Conservation (phyloP, 1,140 invertebrate genomes). For the Apocrypta bakeri region DNA sequence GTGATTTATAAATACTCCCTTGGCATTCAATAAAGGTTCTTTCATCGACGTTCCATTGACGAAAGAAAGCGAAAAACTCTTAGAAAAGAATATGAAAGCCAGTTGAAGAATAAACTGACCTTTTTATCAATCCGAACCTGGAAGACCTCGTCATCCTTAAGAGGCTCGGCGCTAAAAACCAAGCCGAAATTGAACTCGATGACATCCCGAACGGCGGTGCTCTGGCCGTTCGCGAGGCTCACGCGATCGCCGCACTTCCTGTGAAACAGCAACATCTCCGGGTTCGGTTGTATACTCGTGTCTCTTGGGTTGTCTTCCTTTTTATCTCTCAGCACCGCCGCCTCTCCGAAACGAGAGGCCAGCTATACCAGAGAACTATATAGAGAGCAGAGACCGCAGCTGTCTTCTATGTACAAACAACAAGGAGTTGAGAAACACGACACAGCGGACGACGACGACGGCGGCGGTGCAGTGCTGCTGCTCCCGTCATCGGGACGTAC, state of each 20-base stretch:
- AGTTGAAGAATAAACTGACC: slow-evolving; percentile 75
- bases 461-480: not conserved
- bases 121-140: slow-evolving; percentile 92
- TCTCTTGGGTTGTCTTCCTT: not conserved
- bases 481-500: not conserved
- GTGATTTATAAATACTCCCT: not conserved
- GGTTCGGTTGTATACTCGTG: not conserved
- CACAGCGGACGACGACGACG: not conserved
- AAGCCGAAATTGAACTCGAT: slow-evolving; percentile 89
- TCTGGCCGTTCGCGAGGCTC: slow-evolving; percentile 86
- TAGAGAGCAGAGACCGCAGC: not conserved
- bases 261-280: slow-evolving; percentile 78
- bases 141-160: slow-evolving; percentile 89
- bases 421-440: not conserved
- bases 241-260: slow-evolving; percentile 86
- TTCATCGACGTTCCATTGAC: not conserved
- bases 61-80: not conserved
- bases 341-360: not conserved
- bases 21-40: not conserved
- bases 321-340: not conserved
- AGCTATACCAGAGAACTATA: not conserved
- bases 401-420: not conserved
- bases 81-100: no score
- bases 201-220: slow-evolving; percentile 86
- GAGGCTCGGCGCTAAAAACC: slow-evolving; percentile 88